Evolutionary conservation across 2,113 vertebrate genomes (phyloP).

Genomic region (Mobula hypostoma): DNA sequence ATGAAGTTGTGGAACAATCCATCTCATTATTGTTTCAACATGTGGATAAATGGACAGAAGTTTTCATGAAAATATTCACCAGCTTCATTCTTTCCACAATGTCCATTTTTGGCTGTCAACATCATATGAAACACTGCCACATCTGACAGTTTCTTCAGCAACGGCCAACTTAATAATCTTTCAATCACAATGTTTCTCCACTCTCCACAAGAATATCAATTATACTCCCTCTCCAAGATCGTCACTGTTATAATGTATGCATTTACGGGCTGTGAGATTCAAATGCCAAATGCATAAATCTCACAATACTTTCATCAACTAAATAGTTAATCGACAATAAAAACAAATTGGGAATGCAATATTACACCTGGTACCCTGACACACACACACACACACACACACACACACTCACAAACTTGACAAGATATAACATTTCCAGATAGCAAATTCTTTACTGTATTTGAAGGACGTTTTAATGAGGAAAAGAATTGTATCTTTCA

Average conservation of each 20-base stretch:
- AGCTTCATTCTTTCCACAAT: not conserved
- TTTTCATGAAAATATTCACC: not conserved
- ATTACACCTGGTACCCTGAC: not conserved
- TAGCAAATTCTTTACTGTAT: not conserved
- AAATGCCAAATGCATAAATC: not conserved
- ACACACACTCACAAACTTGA: not conserved
- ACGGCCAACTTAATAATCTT: conserved; percentile 6
- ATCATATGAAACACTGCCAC: not conserved
- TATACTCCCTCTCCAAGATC: not conserved
- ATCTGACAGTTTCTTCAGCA: not conserved
- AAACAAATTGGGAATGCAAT: not conserved
- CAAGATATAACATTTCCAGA: not conserved
- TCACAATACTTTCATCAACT: not conserved
- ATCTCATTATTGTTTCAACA: not conserved
- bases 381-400: not conserved
- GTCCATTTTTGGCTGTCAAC: not conserved
- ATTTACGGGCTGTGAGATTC: not conserved
- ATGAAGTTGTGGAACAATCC: not conserved
- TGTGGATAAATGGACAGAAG: not conserved
- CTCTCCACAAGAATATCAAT: not conserved
- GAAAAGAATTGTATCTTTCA: not conserved
- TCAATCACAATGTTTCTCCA: not conserved
- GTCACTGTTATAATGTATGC: not conserved
- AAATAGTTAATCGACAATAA: not conserved
- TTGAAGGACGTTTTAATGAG: not conserved